A percentile compares a stretch with the other conserved stretches of the same genome.
Evolutionary conservation across 2,113 vertebrate species (phyloP).

Genomic region (Shinisaurus crocodilurus): DNA sequence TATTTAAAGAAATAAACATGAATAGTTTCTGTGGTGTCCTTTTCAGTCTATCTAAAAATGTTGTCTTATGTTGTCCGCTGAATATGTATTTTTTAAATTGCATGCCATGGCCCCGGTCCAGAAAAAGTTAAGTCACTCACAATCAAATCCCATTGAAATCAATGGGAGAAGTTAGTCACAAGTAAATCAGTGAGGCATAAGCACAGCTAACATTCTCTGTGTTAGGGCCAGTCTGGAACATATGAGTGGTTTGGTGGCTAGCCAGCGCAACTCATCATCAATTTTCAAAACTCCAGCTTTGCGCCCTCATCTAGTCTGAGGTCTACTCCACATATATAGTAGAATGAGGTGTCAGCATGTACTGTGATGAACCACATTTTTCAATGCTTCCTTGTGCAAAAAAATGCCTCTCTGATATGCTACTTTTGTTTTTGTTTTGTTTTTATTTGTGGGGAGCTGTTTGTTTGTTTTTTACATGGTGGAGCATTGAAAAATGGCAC

Average conservation of each 20-base stretch:
- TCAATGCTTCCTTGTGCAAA: too few relatives aligned
- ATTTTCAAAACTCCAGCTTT: background rate
- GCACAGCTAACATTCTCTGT: background rate
- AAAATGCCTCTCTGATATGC: too few relatives aligned
- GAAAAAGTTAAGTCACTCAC: background rate
- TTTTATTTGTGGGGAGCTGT: too few relatives aligned
- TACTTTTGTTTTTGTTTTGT: too few relatives aligned
- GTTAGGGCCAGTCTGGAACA: background rate
- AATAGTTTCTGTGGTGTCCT: conserved; percentile 36
- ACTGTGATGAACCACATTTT: too few relatives aligned
- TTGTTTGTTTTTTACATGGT: too few relatives aligned
- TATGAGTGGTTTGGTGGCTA: background rate
- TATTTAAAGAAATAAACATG: conserved; percentile 54
- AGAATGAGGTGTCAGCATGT: background rate
- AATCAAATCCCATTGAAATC: conserved; percentile 6
- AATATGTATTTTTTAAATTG: background rate
- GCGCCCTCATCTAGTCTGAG: background rate
- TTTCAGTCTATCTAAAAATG: conserved; percentile 44
- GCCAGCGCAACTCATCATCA: background rate
- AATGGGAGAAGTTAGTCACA: background rate
- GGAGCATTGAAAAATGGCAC: too few relatives aligned
- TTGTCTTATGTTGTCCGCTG: conserved; percentile 34
- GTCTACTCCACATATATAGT: background rate
- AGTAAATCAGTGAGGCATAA: background rate
- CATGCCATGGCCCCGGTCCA: background rate